Evolutionary conservation across 2,113 vertebrate species (phyloP).

Genomic region (Lepisosteus osseus): DNA sequence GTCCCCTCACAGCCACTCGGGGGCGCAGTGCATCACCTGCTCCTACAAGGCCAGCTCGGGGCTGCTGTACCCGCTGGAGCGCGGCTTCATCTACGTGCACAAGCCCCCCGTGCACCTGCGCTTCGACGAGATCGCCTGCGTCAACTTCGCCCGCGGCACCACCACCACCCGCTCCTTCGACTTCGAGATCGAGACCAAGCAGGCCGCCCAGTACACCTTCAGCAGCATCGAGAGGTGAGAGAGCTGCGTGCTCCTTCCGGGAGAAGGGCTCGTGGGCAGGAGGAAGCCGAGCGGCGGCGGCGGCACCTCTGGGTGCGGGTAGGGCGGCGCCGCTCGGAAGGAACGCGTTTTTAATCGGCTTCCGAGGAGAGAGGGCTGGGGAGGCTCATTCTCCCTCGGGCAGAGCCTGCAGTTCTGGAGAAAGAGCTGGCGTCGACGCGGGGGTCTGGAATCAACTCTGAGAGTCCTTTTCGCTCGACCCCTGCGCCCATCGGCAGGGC

Average conservation of each 20-base stretch:
- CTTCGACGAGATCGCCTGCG: slow-evolving; percentile 93
- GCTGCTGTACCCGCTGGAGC: slow-evolving; percentile 89
- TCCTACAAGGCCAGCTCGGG: slow-evolving; percentile 96
- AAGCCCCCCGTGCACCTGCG: slow-evolving; percentile 94
- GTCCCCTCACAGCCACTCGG: slow-evolving; percentile 73
- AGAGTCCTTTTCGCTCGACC: too few relatives aligned
- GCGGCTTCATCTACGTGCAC: slow-evolving; percentile 96
- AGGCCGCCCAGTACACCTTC: slow-evolving; percentile 94
- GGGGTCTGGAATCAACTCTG: too few relatives aligned
- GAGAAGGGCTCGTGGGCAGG: too few relatives aligned
- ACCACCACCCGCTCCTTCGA: slow-evolving; percentile 97
- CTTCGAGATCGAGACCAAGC: slow-evolving; percentile 97
- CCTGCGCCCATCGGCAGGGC: too few relatives aligned
- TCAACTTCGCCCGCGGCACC: slow-evolving; percentile 93
- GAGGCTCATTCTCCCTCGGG: too few relatives aligned
- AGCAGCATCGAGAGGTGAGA: slow-evolving; percentile 95
- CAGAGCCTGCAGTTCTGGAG: too few relatives aligned
- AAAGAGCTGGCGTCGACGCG: too few relatives aligned
- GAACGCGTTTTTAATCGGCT: too few relatives aligned
- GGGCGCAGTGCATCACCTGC: slow-evolving; percentile 95
- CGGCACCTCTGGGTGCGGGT: too few relatives aligned
- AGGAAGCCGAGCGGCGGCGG: too few relatives aligned
- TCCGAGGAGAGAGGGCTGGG: too few relatives aligned
- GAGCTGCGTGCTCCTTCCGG: neutral
- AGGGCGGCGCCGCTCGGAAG: too few relatives aligned